Conservation (phyloP, 2,113 vertebrate genomes). For the Oryzias melastigma region DNA sequence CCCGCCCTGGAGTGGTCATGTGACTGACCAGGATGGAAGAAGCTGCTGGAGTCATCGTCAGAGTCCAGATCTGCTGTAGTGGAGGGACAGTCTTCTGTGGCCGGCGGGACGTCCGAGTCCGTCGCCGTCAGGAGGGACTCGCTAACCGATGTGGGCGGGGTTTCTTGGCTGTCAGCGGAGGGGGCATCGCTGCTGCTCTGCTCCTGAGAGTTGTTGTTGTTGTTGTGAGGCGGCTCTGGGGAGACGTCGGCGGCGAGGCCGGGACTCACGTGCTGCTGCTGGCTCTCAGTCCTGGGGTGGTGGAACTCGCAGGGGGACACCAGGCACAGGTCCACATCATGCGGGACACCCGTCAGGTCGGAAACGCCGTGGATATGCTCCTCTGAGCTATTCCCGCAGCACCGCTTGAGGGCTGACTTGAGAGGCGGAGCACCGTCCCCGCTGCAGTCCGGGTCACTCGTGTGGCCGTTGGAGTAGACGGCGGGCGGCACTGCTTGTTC, state of each 20-base stretch:
- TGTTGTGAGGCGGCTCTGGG: slow-evolving; percentile 58
- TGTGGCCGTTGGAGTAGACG: slow-evolving; percentile 51
- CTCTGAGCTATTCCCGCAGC: slow-evolving; percentile 43
- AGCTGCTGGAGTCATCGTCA: slow-evolving; percentile 77
- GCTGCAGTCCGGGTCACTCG: slow-evolving; percentile 59
- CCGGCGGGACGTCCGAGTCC: slow-evolving; percentile 80
- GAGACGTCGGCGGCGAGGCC: slow-evolving; percentile 47
- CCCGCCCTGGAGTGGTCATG: slow-evolving; percentile 30
- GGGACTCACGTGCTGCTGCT: slow-evolving; percentile 50
- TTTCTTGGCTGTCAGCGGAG: slow-evolving; percentile 72
- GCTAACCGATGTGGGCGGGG: slow-evolving; percentile 81
- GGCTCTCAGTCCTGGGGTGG: slow-evolving; percentile 79
- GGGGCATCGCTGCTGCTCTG: slow-evolving; percentile 29
- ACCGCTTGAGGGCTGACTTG: slow-evolving; percentile 63
- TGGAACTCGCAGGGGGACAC: slow-evolving; percentile 94
- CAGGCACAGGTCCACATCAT: slow-evolving; percentile 91
- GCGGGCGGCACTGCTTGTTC: slow-evolving; percentile 80
- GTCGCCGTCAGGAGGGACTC: slow-evolving; percentile 83
- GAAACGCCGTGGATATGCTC: slow-evolving; percentile 44
- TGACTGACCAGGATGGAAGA: slow-evolving; percentile 44
- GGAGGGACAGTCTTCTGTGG: slow-evolving; percentile 79
- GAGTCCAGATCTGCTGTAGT: slow-evolving; percentile 81
- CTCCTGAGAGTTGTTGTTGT: slow-evolving; percentile 80
- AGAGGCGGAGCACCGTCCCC: slow-evolving; percentile 65
- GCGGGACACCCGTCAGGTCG: slow-evolving; percentile 66